Evolutionary conservation across 2,113 vertebrate genomes (phyloP).

Genomic region (Carassius carassius): DNA sequence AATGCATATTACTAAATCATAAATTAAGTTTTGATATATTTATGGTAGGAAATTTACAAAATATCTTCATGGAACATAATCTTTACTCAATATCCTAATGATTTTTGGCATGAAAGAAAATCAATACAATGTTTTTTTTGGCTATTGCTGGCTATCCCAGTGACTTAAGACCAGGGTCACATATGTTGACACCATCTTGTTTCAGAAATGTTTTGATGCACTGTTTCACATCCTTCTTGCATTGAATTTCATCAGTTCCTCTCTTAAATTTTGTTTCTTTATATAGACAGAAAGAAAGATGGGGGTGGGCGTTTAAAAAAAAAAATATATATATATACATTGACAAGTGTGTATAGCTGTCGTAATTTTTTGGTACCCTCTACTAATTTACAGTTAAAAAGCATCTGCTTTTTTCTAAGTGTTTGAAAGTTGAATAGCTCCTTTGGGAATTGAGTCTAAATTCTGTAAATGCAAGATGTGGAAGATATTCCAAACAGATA

Average conservation of each 20-base stretch:
- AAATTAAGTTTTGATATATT: no score
- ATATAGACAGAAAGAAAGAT: background rate
- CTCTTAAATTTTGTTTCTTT: constrained; percentile 24
- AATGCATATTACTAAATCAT: no score
- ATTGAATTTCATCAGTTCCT: constrained; percentile 20
- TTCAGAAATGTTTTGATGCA: background rate
- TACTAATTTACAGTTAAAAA: constrained; percentile 3
- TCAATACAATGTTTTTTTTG: no score
- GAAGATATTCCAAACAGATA: constrained; percentile 21
- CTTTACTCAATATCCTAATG: no score
- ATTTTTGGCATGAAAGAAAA: no score
- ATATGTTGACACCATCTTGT: constrained; percentile 1
- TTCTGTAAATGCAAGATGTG: background rate
- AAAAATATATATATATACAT: no score
- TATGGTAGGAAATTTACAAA: no score
- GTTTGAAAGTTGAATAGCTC: constrained; percentile 21
- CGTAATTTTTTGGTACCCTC: constrained; percentile 5
- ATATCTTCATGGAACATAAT: no score
- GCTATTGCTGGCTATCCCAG: no score
- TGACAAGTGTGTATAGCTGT: background rate
- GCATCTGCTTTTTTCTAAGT: background rate
- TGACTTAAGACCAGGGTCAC: no score
- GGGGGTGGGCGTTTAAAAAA: background rate
- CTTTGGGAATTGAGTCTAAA: background rate
- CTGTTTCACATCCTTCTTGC: constrained; percentile 39